phyloP scores from a whole-genome alignment of 2,888 invertebrate genomes.

The Agrochola circellaris region DNA sequence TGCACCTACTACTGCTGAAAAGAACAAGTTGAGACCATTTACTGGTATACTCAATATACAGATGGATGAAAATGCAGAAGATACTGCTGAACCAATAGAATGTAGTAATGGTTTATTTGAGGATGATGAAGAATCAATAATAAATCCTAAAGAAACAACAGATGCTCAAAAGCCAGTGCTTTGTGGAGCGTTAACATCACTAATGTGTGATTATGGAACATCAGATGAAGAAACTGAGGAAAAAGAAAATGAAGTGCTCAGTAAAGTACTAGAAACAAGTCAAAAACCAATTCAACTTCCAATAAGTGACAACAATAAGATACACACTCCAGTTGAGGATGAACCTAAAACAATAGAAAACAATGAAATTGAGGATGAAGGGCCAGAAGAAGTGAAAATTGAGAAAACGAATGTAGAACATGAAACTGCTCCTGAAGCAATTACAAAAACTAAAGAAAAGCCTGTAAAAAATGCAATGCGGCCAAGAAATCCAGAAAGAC shows the following conservation, averaged over 20 bases:
- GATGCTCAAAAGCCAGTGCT: conserved; percentile 73
- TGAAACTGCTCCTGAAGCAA: conserved; percentile 53
- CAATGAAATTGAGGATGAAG: conserved; percentile 58
- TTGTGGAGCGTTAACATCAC: conserved; percentile 90
- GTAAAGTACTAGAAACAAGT: neutral
- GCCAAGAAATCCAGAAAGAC: conserved; percentile 50
- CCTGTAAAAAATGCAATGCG: conserved; percentile 19
- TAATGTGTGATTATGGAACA: conserved; percentile 91
- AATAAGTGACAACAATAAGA: neutral
- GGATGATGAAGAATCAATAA: conserved; percentile 74
- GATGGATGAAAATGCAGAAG: conserved; percentile 71
- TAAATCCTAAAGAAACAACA: conserved; percentile 20
- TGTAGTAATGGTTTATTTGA: conserved; percentile 77
- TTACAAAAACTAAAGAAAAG: conserved; percentile 29
- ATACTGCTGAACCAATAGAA: conserved; percentile 47
- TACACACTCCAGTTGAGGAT: conserved; percentile 9
- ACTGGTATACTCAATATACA: conserved; percentile 84
- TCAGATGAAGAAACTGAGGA: conserved; percentile 83
- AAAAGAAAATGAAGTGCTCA: conserved; percentile 31
- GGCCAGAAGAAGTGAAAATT: conserved; percentile 60
- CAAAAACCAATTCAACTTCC: conserved; percentile 1
- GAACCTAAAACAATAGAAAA: conserved; percentile 51
- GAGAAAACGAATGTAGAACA: conserved; percentile 59
- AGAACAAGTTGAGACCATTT: conserved; percentile 85
- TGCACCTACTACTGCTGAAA: conserved; percentile 67